Evolutionary conservation across 2,888 invertebrate genomes (phyloP), one percentile per base, ranked within the genome.

Genomic region (Zygaena filipendulae): DNA sequence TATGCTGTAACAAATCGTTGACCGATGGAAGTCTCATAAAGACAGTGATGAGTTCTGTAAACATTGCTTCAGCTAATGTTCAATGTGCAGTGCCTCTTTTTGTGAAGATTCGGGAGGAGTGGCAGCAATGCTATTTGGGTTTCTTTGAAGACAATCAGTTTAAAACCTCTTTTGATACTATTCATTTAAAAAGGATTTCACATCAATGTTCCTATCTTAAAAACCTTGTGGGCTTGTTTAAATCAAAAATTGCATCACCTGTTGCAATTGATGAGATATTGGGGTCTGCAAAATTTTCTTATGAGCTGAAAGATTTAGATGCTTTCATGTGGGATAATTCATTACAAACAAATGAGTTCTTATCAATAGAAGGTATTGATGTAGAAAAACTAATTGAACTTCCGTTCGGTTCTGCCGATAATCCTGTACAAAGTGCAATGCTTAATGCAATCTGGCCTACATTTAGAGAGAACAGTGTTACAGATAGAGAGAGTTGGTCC

Each of bases 401-500:
- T 30, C 95, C 95, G 0, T 93, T 94, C 74, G 96, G 96, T 19
- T 89, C 92, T 13, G 86, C 87, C 16, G 87, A 86, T 27, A 90
- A 95, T 68, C 93, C 95, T 1, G 81, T 92, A 40, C 88, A 87
- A 28, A 87, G 89, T 59, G 81, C 95, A 13, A 74, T 87, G 36
- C 63, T 95, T 9, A 88, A 89, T 55, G 87, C 92, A 22, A 90
- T 90, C 12, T 97, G 97, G 97, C 90, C 91, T 1, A 84, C 87
- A 53, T 81, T 96, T 39, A 85, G 89, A 2, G 96, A 95, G 60
- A 88, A 91, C 58, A 84, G 91, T 33, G 87, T 95, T 13, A 87
- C 94, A 2, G 97, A 98, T 57, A 92, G 91, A 37, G 90, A 92
- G 43, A 86, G 86, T 38, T 92, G 91, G 62, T 88, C 92, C 11